Conservation (phyloP, 2,888 invertebrate genomes). For the Campopleginae sp. region DNA sequence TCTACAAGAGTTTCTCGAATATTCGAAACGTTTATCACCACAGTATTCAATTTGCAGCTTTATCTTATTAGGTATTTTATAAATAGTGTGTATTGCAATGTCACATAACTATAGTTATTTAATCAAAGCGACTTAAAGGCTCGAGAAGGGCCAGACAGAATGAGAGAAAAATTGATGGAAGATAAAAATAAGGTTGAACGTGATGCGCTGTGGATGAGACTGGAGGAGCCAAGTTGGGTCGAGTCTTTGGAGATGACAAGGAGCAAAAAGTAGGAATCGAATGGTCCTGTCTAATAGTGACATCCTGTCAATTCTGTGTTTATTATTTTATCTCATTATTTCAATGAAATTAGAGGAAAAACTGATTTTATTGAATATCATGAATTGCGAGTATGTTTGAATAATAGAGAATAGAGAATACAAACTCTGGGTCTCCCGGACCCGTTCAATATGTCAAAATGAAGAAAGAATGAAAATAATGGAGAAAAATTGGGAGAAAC, state of each 20-base stretch:
- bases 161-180: slow-evolving; percentile 2
- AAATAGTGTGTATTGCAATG: slow-evolving; percentile 69
- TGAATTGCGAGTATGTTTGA: slow-evolving; percentile 41
- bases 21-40: slow-evolving; percentile 79
- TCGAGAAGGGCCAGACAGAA: slow-evolving; percentile 26
- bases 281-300: slow-evolving; percentile 42
- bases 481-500: slow-evolving; percentile 2
- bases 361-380: slow-evolving; percentile 13
- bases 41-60: slow-evolving; percentile 84
- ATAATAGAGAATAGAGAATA: slow-evolving; percentile 38
- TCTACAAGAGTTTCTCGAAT: slow-evolving; percentile 68
- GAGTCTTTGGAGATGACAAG: slow-evolving; percentile 8
- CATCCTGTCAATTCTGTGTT: slow-evolving; percentile 26
- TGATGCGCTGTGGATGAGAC: slow-evolving; percentile 29
- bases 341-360: slow-evolving; percentile 34
- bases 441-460: slow-evolving; percentile 27
- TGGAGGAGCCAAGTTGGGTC: background rate
- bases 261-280: slow-evolving; percentile 48
- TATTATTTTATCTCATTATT: slow-evolving; percentile 30
- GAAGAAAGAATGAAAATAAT: background rate
- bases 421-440: slow-evolving; percentile 18
- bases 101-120: slow-evolving; percentile 74
- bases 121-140: slow-evolving; percentile 71
- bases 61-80: slow-evolving; percentile 79
- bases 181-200: slow-evolving; percentile 21